These are phyloP conservation scores for Beris chalybata DNA, from an alignment of 2,888 invertebrate species.

Conservation along the genomic window DNA sequence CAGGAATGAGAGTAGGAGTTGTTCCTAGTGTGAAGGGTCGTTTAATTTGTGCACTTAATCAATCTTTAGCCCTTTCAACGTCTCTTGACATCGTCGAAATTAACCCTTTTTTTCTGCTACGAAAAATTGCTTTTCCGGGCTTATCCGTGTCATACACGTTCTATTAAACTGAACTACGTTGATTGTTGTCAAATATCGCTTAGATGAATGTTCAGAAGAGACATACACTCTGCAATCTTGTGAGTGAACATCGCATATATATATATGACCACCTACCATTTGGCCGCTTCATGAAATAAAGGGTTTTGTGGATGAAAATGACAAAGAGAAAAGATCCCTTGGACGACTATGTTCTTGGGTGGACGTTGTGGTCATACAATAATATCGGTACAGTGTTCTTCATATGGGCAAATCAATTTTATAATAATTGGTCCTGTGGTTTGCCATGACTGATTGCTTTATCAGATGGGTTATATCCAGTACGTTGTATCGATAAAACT, in stretches of 20 bases:
- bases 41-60: constrained; percentile 39
- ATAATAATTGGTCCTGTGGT: too few species aligned
- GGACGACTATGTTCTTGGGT: constrained; percentile 8
- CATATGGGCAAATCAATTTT: too few species aligned
- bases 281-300: constrained; percentile 7
- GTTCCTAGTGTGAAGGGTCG: constrained; percentile 24
- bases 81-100: constrained; percentile 36
- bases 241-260: too few species aligned
- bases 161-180: too few species aligned
- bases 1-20: not conserved
- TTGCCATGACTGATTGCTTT: too few species aligned
- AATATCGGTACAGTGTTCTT: not conserved
- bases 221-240: too few species aligned
- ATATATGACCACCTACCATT: too few species aligned
- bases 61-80: constrained; percentile 37
- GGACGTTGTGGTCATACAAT: constrained; percentile 29
- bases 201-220: too few species aligned
- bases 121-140: not conserved
- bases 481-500: too few species aligned
- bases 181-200: too few species aligned
- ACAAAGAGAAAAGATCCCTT: constrained; percentile 7
- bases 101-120: constrained; percentile 34
- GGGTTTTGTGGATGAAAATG: constrained; percentile 16
- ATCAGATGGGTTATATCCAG: too few species aligned
- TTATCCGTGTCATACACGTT: too few species aligned